These are phyloP conservation scores for Blastobasis adustella DNA, from an alignment of 2,888 invertebrate species.

Conservation along the genomic window DNA sequence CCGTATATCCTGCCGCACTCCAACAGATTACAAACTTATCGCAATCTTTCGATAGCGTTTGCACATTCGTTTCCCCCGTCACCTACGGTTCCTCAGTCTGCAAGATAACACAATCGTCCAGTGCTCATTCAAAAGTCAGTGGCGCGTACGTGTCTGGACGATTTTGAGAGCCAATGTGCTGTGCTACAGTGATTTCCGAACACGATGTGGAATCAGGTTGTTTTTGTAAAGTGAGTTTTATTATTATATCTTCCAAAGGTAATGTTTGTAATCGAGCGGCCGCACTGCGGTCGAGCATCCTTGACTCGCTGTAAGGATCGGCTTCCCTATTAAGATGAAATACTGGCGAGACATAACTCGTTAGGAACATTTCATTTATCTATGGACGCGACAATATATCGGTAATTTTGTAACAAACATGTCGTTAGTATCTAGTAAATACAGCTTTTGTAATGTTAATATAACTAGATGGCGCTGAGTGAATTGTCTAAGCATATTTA, in stretches of 20 bases:
- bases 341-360: no score
- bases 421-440: no score
- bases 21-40: conserved; percentile 26
- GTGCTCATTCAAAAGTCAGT: neutral
- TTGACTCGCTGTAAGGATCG: conserved; percentile 7
- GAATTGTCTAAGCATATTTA: no score
- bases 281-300: conserved; percentile 23
- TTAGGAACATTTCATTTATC: no score
- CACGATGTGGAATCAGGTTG: conserved; percentile 56
- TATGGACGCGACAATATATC: no score
- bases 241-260: neutral
- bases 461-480: no score
- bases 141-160: conserved; percentile 8
- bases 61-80: conserved; percentile 14
- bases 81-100: no score
- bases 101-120: no score
- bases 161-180: conserved; percentile 10
- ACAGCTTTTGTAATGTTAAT: no score
- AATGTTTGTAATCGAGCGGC: conserved; percentile 10
- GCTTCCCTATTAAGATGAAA: neutral
- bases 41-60: conserved; percentile 26
- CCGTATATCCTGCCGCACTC: conserved; percentile 19
- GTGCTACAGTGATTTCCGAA: no score
- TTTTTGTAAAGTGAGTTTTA: conserved; percentile 43
- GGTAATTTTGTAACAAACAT: no score